Evolutionary conservation across 2,888 invertebrate species (phyloP), one percentile per base, ranked within the genome.

Genomic region (Micoletzkya japonica): DNA sequence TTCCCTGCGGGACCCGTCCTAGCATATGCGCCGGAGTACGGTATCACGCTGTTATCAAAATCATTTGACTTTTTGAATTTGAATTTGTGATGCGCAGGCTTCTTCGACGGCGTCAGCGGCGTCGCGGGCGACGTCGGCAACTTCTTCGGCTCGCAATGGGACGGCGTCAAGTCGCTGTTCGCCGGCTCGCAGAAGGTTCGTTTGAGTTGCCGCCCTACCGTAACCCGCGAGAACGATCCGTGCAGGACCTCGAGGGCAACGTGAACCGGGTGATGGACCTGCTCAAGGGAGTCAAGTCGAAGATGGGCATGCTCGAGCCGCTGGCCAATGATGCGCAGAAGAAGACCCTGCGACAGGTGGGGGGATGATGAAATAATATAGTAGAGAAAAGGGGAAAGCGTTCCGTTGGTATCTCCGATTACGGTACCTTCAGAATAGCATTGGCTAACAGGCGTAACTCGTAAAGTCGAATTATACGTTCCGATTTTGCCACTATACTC

Each of bases 311-410:
- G 30, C 70, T 80, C 52, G 77, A 76, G 58, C 75, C 76, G 26
- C 26, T 80, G 71, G 80, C 78, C 28, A 74, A 64, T 30, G 79
- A 79, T 59, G 70, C 74, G 10, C 80, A 80, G 73, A 80, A 76
- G 70, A 72, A 72, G 63, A 79, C 79, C n/a, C 70, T 80, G 39
- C 52, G 63, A 57, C 74, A 78, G 71, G 64, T 66, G n/a, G n/a
- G n/a, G n/a, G n/a, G n/a, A n/a, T n/a, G n/a, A n/a, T n/a, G n/a
- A n/a, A n/a, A n/a, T n/a, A n/a, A n/a, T n/a, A n/a, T n/a, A n/a
- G n/a, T n/a, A n/a, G n/a, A n/a, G n/a, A n/a, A n/a, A n/a, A n/a
- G n/a, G n/a, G n/a, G n/a, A n/a, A n/a, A n/a, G n/a, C n/a, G n/a
- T n/a, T n/a, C n/a, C n/a, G n/a, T n/a, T n/a, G n/a, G n/a, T n/a